phyloP scores from a whole-genome alignment of 35 echinoderm and acorn worm species.

The Lytechinus variegatus region DNA sequence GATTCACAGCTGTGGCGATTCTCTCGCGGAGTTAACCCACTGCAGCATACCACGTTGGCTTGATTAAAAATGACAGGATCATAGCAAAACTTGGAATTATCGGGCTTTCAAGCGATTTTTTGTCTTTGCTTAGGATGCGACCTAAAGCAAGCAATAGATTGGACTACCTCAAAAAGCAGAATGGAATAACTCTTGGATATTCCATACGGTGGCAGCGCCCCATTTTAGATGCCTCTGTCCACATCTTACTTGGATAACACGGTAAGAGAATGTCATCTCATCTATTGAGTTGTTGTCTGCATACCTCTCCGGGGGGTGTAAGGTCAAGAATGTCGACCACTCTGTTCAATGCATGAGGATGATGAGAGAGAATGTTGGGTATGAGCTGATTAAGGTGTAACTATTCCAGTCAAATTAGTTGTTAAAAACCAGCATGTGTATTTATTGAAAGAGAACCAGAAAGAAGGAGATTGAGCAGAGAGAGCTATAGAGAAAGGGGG shows the following conservation, averaged over 20 bases:
- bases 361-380: background rate
- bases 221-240: background rate
- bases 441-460: background rate
- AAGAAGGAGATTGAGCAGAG: background rate
- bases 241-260: background rate
- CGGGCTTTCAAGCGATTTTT: background rate
- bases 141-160: background rate
- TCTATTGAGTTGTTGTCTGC: background rate
- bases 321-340: slow-evolving; percentile 9
- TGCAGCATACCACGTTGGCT: background rate
- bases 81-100: background rate
- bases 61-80: background rate
- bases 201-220: slow-evolving; percentile 14
- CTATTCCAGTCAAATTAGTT: background rate
- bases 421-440: too few species aligned
- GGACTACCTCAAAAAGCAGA: background rate
- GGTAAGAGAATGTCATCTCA: background rate
- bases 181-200: background rate
- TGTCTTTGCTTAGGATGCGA: background rate
- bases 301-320: background rate
- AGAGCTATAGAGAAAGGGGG: background rate
- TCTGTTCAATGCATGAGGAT: background rate
- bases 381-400: background rate
- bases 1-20: background rate
- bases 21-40: background rate